Percentiles rank a stretch among this genome's conserved stretches.
Evolutionary conservation across 2,113 vertebrate species (phyloP).

Genomic region (Rostratula benghalensis): DNA sequence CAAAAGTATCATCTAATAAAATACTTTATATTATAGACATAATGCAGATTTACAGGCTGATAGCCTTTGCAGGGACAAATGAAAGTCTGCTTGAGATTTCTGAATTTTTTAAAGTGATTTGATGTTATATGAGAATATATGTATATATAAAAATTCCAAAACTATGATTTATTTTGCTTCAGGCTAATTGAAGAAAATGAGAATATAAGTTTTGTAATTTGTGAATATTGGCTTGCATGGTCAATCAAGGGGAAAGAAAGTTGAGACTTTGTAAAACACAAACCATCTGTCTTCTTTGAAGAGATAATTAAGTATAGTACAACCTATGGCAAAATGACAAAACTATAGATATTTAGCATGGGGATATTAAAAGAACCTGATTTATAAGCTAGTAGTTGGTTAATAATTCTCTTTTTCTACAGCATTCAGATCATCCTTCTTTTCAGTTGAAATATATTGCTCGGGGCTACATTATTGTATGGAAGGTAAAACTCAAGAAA

Average conservation of each 20-base stretch:
- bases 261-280: constrained; percentile 37
- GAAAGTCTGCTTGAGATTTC: not conserved
- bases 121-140: not conserved
- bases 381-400: constrained; percentile 14
- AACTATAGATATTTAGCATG: not conserved
- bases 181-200: constrained; percentile 50
- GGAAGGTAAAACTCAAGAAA: not conserved
- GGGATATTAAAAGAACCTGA: constrained; percentile 9
- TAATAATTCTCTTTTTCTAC: constrained; percentile 25
- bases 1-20: not conserved
- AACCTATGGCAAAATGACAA: constrained; percentile 40
- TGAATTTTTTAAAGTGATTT: not conserved
- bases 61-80: not conserved
- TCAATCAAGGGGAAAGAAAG: constrained; percentile 61
- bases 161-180: constrained; percentile 40
- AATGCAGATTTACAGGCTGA: not conserved
- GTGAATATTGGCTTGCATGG: constrained; percentile 49
- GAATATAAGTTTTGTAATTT: constrained; percentile 47
- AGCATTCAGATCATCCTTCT: not conserved
- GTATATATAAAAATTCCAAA: not conserved
- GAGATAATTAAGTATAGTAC: constrained; percentile 23
- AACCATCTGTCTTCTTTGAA: constrained; percentile 55
- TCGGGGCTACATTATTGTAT: not conserved
- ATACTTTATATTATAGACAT: not conserved
- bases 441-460: constrained; percentile 9